Conservation (phyloP, 2,888 invertebrate genomes). For the Limenitis camilla region DNA sequence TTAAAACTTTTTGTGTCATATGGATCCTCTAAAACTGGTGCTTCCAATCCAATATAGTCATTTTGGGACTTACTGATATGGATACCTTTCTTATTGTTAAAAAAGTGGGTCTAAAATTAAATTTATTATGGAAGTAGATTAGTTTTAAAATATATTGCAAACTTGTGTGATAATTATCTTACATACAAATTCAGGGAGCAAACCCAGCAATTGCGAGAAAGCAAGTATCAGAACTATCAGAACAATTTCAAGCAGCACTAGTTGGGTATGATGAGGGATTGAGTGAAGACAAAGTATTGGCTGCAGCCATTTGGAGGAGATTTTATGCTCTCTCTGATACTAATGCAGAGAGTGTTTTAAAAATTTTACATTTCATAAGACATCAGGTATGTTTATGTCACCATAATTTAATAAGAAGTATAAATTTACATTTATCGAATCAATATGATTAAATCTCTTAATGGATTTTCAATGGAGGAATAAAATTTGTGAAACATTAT, state of each 20-base stretch:
- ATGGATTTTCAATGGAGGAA: too few species aligned
- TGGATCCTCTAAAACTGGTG: too few species aligned
- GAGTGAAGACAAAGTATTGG: constrained; percentile 83
- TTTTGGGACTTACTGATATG: too few species aligned
- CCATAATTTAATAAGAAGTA: background rate
- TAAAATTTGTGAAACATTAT: too few species aligned
- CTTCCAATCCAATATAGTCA: too few species aligned
- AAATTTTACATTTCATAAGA: constrained; percentile 83
- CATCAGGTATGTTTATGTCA: constrained; percentile 81
- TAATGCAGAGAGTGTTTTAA: constrained; percentile 80
- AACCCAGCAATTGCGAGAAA: constrained; percentile 76
- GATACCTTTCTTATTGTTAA: too few species aligned
- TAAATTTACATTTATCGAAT: background rate
- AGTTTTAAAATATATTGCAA: background rate
- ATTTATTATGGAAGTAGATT: too few species aligned
- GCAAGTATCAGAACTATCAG: constrained; percentile 79
- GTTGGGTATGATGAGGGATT: constrained; percentile 92
- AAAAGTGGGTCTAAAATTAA: too few species aligned
- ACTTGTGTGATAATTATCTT: background rate
- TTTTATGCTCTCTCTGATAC: constrained; percentile 80
- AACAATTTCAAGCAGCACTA: constrained; percentile 89
- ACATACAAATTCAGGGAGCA: constrained; percentile 64
- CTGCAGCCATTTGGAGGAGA: constrained; percentile 89
- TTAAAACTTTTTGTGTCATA: too few species aligned
- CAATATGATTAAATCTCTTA: background rate